Percentiles rank a stretch among this genome's conserved stretches.
Evolutionary conservation across 2,113 vertebrate species (phyloP).

Genomic region (Centropristis striata): DNA sequence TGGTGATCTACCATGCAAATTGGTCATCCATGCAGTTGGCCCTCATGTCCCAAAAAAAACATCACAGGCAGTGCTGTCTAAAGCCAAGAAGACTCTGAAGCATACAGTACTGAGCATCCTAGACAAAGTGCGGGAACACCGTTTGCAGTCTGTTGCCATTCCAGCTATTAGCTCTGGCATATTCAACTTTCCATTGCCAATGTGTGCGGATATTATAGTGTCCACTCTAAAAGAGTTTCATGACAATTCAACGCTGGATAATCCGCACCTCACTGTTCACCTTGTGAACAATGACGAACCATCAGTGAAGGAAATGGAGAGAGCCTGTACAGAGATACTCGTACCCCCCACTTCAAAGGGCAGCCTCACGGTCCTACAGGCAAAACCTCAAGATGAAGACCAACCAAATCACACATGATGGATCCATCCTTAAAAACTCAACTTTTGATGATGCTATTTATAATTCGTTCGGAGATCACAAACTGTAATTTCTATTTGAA

Average conservation of each 20-base stretch:
- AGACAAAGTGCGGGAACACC: not conserved
- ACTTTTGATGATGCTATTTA: too few species aligned
- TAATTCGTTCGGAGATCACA: too few species aligned
- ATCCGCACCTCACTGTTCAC: not conserved
- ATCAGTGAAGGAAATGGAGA: not conserved
- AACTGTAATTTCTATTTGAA: too few species aligned
- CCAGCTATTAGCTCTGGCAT: conserved; percentile 2
- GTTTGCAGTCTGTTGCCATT: not conserved
- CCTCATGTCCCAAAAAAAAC: not conserved
- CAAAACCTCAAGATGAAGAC: not conserved
- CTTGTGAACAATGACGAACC: not conserved
- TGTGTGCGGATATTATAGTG: not conserved
- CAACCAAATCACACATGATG: too few species aligned
- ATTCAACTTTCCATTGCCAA: not conserved
- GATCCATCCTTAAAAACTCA: too few species aligned
- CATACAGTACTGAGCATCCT: not conserved
- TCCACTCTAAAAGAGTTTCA: not conserved
- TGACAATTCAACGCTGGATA: not conserved
- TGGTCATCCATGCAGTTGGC: not conserved
- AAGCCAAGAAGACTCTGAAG: not conserved
- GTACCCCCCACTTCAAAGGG: not conserved
- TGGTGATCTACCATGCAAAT: too few species aligned
- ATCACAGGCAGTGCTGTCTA: not conserved
- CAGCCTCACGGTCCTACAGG: not conserved
- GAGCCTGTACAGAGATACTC: not conserved